Percentiles rank a stretch among this genome's conserved stretches.
These are phyloP conservation scores for Dipodomys ordii DNA, from an alignment of 2,113 vertebrate species.

Conservation along the genomic window DNA sequence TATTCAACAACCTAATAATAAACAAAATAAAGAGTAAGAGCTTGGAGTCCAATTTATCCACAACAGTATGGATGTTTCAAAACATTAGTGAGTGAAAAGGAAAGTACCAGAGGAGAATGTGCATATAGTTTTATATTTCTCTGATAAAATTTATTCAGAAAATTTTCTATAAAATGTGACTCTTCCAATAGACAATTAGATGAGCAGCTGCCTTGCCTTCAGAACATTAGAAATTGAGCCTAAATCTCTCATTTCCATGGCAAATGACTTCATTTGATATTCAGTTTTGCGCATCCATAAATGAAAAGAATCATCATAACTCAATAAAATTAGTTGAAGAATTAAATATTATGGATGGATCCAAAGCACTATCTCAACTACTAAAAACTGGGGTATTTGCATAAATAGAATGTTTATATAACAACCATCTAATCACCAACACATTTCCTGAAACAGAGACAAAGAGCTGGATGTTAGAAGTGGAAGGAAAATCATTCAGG, in stretches of 20 bases:
- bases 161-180: neutral
- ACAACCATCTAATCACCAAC: neutral
- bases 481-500: neutral
- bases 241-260: neutral
- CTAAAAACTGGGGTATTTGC: neutral
- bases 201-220: neutral
- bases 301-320: neutral
- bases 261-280: neutral
- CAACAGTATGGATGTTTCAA: neutral
- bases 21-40: neutral
- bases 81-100: neutral
- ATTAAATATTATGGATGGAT: slow-evolving; percentile 6
- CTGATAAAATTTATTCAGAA: neutral
- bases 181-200: neutral
- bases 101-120: neutral
- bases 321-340: neutral
- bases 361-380: neutral
- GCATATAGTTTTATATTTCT: neutral
- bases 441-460: neutral
- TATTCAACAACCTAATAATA: neutral
- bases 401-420: neutral
- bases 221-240: neutral
- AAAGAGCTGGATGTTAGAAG: neutral
- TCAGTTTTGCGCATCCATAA: neutral
- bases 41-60: neutral